Percentiles rank a stretch among this genome's conserved stretches.
Conservation (phyloP, 2,888 invertebrate genomes). For the Dioctria linearis region DNA sequence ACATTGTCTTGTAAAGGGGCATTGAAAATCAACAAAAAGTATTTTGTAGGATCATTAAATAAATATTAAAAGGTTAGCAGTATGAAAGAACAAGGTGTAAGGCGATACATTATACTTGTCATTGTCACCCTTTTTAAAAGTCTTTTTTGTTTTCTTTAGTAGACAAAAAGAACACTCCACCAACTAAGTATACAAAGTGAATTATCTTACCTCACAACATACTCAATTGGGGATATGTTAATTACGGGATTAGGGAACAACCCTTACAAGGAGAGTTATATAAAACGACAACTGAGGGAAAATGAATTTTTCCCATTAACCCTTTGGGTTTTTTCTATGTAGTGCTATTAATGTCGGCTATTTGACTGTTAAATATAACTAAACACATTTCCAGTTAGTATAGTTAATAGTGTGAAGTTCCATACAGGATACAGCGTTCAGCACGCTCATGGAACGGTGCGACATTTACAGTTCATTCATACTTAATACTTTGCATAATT, state of each 20-base stretch:
- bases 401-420: constrained; percentile 46
- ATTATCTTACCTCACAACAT: constrained; percentile 20
- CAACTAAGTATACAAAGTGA: not conserved
- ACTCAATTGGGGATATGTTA: constrained; percentile 37
- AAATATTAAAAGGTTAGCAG: not conserved
- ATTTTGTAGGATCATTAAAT: not conserved
- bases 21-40: not conserved
- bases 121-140: too few species aligned
- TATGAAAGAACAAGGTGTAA: not conserved
- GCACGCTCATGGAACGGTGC: not conserved
- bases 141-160: too few species aligned
- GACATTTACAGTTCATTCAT: too few species aligned
- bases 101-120: constrained; percentile 1
- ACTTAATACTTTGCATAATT: too few species aligned
- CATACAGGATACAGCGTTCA: constrained; percentile 21
- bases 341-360: constrained; percentile 45
- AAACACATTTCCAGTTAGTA: constrained; percentile 35
- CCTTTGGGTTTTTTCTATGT: constrained; percentile 31
- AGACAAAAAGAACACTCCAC: not conserved
- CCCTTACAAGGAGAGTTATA: constrained; percentile 47
- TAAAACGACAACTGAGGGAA: constrained; percentile 46
- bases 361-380: constrained; percentile 31
- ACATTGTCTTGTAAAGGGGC: not conserved
- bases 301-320: constrained; percentile 54
- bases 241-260: constrained; percentile 6